A percentile compares a stretch with the other conserved stretches of the same genome.
These are phyloP conservation scores for Spatula clypeata DNA, from an alignment of 2,797 vertebrate genomes.

Conservation along the genomic window DNA sequence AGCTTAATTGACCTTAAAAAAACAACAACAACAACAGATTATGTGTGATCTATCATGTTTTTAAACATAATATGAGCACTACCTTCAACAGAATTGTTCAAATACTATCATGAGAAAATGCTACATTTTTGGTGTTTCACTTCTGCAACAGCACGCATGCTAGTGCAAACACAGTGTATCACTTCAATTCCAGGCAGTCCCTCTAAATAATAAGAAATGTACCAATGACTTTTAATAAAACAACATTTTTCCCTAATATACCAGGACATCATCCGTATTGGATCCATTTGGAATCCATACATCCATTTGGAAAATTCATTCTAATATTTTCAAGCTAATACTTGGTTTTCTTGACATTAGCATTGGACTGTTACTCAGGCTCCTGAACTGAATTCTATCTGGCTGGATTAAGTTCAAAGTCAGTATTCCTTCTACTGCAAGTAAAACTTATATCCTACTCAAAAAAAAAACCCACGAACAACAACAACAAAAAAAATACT, in stretches of 20 bases:
- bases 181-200: neutral
- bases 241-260: neutral
- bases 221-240: neutral
- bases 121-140: neutral
- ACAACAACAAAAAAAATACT: too few species aligned
- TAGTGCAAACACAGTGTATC: neutral
- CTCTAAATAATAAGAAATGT: neutral
- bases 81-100: neutral
- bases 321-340: neutral
- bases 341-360: slow-evolving; percentile 31
- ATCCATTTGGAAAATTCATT: neutral
- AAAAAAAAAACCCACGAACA: neutral
- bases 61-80: neutral
- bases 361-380: neutral
- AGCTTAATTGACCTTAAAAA: neutral
- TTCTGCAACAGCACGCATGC: neutral
- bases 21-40: too few species aligned
- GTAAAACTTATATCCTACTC: slow-evolving; percentile 8
- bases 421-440: neutral
- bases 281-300: neutral
- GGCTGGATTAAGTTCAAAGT: slow-evolving; percentile 38
- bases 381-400: neutral
- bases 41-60: rapidly evolving
- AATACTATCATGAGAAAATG: neutral
- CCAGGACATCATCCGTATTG: neutral